Evolutionary conservation across 2,113 vertebrate genomes (phyloP).

Genomic region (Ploceus nigricollis): DNA sequence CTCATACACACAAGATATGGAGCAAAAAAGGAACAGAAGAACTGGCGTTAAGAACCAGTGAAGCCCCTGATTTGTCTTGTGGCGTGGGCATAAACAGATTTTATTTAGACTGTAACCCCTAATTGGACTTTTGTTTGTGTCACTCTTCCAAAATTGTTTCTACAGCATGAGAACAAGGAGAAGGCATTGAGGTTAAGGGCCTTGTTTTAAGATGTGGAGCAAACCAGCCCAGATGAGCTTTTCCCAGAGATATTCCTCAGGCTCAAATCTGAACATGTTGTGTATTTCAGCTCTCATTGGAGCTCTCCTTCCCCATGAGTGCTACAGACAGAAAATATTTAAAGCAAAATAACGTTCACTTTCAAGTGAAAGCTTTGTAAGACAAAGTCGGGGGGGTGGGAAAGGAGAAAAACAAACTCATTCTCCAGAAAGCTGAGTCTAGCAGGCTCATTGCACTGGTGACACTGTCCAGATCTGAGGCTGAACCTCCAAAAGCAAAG

Average conservation of each 20-base stretch:
- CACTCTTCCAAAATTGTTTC: neutral
- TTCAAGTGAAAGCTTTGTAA: neutral
- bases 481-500: neutral
- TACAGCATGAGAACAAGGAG: neutral
- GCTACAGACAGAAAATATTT: neutral
- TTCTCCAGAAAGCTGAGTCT: neutral
- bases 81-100: neutral
- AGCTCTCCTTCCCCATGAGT: neutral
- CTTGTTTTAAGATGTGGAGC: neutral
- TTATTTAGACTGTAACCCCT: neutral
- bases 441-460: neutral
- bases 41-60: neutral
- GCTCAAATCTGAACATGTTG: neutral
- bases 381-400: neutral
- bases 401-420: neutral
- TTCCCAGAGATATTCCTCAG: neutral
- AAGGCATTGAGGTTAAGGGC: neutral
- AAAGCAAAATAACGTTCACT: neutral
- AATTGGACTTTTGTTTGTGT: neutral
- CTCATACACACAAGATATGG: neutral
- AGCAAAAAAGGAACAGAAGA: neutral
- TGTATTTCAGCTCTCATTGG: neutral
- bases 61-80: neutral
- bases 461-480: neutral
- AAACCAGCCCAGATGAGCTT: neutral